Evolutionary conservation across 1,140 invertebrate species (phyloP).

Genomic region (Danaus melanippus): DNA sequence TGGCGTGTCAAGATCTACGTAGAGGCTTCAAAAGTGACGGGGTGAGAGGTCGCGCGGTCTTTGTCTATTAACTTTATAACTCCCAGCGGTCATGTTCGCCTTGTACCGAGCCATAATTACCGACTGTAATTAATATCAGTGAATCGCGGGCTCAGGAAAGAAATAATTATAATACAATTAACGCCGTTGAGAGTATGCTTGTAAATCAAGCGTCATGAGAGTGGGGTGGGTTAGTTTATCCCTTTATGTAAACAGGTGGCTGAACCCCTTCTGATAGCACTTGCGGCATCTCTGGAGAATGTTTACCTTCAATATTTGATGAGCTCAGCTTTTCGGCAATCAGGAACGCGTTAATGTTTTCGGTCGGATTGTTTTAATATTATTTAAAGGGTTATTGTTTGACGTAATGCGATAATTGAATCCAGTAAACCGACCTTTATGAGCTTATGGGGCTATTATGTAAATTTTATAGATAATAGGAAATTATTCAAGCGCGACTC

Average conservation of each 20-base stretch:
- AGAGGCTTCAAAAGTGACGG: constrained; percentile 17
- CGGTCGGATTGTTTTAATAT: background rate
- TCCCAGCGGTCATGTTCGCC: constrained; percentile 23
- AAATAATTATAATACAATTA: constrained; percentile 5
- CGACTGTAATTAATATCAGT: constrained; percentile 22
- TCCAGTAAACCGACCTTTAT: too few species aligned
- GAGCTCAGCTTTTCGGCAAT: constrained; percentile 15
- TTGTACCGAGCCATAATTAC: constrained; percentile 31
- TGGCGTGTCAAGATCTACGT: constrained; percentile 9
- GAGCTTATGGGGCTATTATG: too few species aligned
- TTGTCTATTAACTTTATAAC: constrained; percentile 24
- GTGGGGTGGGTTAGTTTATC: constrained; percentile 17
- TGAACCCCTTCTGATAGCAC: constrained; percentile 24
- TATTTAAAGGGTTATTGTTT: too few species aligned
- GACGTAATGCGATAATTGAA: too few species aligned
- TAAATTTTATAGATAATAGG: too few species aligned
- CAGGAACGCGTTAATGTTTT: constrained; percentile 7
- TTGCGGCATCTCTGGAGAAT: constrained; percentile 25
- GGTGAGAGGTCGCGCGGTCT: constrained; percentile 28
- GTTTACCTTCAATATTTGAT: constrained; percentile 28
- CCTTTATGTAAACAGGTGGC: constrained; percentile 30
- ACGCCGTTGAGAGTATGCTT: background rate
- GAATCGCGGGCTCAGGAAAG: constrained; percentile 6
- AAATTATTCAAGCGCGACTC: constrained; percentile 12
- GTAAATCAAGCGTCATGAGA: constrained; percentile 14